Conservation (phyloP, 2,888 invertebrate genomes). For the Junonia oenone region DNA sequence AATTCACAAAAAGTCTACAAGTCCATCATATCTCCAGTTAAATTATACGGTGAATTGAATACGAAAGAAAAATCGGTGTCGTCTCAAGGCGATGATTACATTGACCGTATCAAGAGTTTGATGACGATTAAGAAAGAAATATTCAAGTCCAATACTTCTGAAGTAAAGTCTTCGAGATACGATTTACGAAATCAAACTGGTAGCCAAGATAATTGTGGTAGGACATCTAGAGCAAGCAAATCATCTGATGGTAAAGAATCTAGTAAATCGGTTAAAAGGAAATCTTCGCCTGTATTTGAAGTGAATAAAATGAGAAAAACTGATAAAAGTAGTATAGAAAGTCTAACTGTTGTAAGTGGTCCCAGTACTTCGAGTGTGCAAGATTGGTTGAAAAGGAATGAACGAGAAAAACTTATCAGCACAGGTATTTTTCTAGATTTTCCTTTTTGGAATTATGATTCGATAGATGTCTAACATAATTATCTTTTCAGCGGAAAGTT, state of each 20-base stretch:
- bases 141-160: constrained; percentile 9
- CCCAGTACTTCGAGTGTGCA: constrained; percentile 42
- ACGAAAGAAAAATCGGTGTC: constrained; percentile 7
- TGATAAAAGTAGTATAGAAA: background rate
- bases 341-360: constrained; percentile 26
- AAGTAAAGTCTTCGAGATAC: constrained; percentile 6
- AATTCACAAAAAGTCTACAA: constrained; percentile 9
- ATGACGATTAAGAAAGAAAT: constrained; percentile 7
- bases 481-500: constrained; percentile 36
- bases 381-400: constrained; percentile 48
- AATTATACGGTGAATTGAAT: constrained; percentile 36
- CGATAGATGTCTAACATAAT: background rate
- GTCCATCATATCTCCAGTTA: constrained; percentile 52
- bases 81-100: constrained; percentile 13
- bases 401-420: constrained; percentile 9
- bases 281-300: constrained; percentile 9
- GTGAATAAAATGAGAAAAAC: constrained; percentile 34
- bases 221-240: constrained; percentile 27
- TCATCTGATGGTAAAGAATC: background rate
- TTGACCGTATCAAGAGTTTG: constrained; percentile 26
- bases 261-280: constrained; percentile 4
- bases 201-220: constrained; percentile 6
- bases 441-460: background rate
- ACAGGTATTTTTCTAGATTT: constrained; percentile 8
- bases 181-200: constrained; percentile 4